Percentiles rank a stretch among this genome's conserved stretches.
Conservation (phyloP, 2,888 invertebrate species). For the Frankliniella fusca region DNA sequence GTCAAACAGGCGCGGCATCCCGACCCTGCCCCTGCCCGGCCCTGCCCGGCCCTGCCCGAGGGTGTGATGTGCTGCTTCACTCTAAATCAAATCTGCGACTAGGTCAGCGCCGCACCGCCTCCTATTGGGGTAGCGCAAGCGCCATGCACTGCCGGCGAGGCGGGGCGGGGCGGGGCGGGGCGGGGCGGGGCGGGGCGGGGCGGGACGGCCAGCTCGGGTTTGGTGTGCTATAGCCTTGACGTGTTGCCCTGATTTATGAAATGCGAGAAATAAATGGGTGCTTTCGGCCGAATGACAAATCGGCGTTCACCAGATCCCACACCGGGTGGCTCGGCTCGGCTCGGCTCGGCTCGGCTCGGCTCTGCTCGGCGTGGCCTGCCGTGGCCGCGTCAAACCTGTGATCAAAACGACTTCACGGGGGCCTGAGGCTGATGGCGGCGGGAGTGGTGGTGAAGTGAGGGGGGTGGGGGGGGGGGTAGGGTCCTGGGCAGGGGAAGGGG, state of each 20-base stretch:
- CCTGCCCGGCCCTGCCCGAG: neutral
- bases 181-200: neutral
- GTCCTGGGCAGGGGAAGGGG: neutral
- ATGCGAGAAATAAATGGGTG: conserved; percentile 3
- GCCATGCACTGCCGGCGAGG: neutral
- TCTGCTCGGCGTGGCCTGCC: neutral
- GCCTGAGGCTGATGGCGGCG: neutral
- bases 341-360: neutral
- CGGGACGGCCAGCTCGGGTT: neutral
- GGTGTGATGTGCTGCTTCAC: neutral
- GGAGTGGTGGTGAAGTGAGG: neutral
- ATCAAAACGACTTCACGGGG: neutral
- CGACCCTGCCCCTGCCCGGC: too few relatives aligned
- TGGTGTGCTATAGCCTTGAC: neutral
- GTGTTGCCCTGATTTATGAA: conserved; percentile 19
- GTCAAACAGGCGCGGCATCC: too few relatives aligned
- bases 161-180: neutral
- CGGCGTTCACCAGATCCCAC: neutral
- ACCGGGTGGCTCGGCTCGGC: neutral
- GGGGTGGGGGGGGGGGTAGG: neutral
- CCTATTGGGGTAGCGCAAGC: neutral
- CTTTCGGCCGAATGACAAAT: conserved; percentile 20
- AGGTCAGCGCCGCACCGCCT: neutral
- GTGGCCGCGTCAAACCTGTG: neutral
- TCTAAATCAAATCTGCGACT: conserved; percentile 17